phyloP scores from a whole-genome alignment of 2,888 invertebrate species.

The Caenorhabditis zanzibari region DNA sequence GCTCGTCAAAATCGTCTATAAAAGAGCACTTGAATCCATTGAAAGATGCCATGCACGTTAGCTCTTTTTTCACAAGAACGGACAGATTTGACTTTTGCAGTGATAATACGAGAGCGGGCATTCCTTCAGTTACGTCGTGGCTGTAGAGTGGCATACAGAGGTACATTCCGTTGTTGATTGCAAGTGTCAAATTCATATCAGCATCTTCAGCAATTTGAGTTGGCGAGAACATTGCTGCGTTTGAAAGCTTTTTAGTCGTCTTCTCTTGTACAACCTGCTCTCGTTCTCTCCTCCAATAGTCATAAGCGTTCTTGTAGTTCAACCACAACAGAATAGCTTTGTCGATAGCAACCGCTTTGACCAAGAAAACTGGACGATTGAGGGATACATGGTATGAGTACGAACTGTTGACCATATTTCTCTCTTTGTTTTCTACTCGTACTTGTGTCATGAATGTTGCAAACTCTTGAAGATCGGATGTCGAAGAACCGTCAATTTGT shows the following conservation, averaged over 20 bases:
- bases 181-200: conserved; percentile 80
- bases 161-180: conserved; percentile 82
- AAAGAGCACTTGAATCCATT: conserved; percentile 94
- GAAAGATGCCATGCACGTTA: conserved; percentile 91
- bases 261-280: conserved; percentile 60
- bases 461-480: conserved; percentile 93
- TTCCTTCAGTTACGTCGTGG: conserved; percentile 73
- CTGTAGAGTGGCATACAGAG: conserved; percentile 82
- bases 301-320: conserved; percentile 99
- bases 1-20: conserved; percentile 90
- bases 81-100: conserved; percentile 89
- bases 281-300: conserved; percentile 96
- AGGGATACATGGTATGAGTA: conserved; percentile 87
- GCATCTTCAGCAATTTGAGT: conserved; percentile 66
- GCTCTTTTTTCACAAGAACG: conserved; percentile 88
- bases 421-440: conserved; percentile 79
- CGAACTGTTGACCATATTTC: conserved; percentile 63
- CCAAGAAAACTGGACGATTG: conserved; percentile 94
- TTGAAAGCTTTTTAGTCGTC: conserved; percentile 47
- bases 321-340: conserved; percentile 96
- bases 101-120: conserved; percentile 92
- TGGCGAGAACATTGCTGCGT: conserved; percentile 56
- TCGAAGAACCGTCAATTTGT: conserved; percentile 90
- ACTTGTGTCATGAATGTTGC: conserved; percentile 95
- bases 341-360: conserved; percentile 97